phyloP scores from a whole-genome alignment of 2,888 invertebrate species.

The Lasius platythorax region DNA sequence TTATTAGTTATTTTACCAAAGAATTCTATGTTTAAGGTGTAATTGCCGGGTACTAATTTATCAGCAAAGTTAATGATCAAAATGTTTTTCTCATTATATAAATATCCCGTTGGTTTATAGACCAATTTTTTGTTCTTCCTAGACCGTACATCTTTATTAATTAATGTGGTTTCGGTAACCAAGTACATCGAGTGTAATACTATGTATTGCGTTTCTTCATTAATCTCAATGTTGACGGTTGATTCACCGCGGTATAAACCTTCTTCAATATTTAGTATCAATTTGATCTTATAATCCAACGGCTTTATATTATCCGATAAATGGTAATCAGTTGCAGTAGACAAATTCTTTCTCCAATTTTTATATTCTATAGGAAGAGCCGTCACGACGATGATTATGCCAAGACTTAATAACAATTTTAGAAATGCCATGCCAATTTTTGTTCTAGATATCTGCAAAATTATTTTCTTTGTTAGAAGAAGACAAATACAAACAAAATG shows the following conservation, averaged over 20 bases:
- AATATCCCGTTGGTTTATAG: conserved; percentile 33
- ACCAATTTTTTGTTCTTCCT: neutral
- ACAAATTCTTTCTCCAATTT: neutral
- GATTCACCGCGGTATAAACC: conserved; percentile 72
- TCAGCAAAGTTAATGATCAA: neutral
- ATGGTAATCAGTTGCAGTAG: conserved; percentile 74
- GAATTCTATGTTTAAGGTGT: conserved; percentile 87
- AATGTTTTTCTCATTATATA: conserved; percentile 40
- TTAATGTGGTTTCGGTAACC: conserved; percentile 20
- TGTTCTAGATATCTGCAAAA: neutral
- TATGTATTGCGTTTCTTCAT: conserved; percentile 54
- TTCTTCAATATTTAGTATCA: conserved; percentile 86
- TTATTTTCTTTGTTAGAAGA: neutral
- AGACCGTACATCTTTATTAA: neutral
- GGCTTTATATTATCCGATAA: conserved; percentile 87
- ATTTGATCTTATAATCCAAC: conserved; percentile 86
- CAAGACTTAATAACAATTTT: neutral
- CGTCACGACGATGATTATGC: neutral
- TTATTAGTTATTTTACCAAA: conserved; percentile 88
- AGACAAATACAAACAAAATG: neutral
- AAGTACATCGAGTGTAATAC: conserved; percentile 37
- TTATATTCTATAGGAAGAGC: neutral
- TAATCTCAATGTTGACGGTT: conserved; percentile 58
- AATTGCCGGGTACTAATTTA: conserved; percentile 84
- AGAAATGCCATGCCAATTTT: neutral